A percentile compares a stretch with the other conserved stretches of the same genome.
Evolutionary conservation across 2,888 invertebrate genomes (phyloP).

Genomic region (Actias luna): DNA sequence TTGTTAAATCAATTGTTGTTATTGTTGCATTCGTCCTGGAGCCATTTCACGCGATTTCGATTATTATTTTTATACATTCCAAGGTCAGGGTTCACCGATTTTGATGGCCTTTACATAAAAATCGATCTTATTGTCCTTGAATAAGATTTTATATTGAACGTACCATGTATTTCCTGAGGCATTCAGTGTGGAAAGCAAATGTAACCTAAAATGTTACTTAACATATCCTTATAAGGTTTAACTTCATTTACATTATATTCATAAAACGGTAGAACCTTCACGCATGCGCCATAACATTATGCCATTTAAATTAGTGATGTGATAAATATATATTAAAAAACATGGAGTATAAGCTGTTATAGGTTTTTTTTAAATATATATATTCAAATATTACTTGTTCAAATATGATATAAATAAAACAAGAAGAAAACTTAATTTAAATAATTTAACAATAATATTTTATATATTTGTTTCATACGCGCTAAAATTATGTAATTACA

Average conservation of each 20-base stretch:
- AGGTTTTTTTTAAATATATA: too few relatives aligned
- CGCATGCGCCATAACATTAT: slow-evolving; percentile 12
- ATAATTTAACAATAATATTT: not conserved
- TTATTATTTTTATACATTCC: slow-evolving; percentile 1
- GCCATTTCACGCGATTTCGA: not conserved
- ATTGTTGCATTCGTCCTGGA: not conserved
- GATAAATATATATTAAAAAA: not conserved
- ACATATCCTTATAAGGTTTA: not conserved
- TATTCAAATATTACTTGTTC: too few relatives aligned
- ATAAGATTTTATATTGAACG: not conserved
- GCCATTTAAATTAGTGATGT: slow-evolving; percentile 9
- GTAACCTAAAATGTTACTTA: not conserved
- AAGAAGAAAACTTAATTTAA: not conserved
- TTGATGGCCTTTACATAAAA: slow-evolving; percentile 6
- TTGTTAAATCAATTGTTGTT: not conserved
- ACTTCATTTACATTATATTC: not conserved
- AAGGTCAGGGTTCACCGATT: slow-evolving; percentile 18
- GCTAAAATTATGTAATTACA: not conserved
- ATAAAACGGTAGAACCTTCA: not conserved
- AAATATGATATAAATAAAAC: not conserved
- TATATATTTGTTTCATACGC: not conserved
- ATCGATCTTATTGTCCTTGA: not conserved
- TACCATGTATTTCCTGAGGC: not conserved
- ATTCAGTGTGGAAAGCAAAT: not conserved
- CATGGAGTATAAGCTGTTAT: too few relatives aligned